Evolutionary conservation across 2,113 vertebrate species (phyloP), one percentile per base, ranked within the genome.

Genomic region (Oncorhynchus gorbuscha): DNA sequence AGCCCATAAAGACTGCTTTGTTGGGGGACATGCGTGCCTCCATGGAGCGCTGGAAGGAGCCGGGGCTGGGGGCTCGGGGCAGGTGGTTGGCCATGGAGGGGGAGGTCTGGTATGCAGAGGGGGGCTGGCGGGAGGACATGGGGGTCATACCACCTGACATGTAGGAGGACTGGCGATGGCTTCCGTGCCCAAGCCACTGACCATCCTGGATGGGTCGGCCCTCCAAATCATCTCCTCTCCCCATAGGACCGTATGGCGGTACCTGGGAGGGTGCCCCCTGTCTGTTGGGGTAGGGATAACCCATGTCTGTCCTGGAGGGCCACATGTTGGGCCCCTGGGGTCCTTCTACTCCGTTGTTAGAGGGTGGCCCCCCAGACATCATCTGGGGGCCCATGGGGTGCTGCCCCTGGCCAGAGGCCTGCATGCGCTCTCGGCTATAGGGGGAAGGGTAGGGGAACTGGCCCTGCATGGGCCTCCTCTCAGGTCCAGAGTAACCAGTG

Each of bases 11-110:
- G 32, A 94, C 93, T 35, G 94, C 94, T 92, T 99, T 99, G 92
- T 93, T 96, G 74, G 97, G 97, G 16, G 98, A 99, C 95, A 98
- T 95, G 77, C 96, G 95, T 65, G 95, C 95, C 89, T 97, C 96
- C 90, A 98, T 89, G 82, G 97, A 95, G 84, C 97, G 96, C 79
- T 95, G 96, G 92, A 98, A 99, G 77, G 98, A 94, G 0, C 96
- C 96, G 13, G 97, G 97, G 87, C 98, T 99, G 67, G 96, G 95
- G 2, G 96, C 96, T 82, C 96, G 92, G 85, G 91, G 84, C 67
- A 91, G 78, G 80, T 92, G 91, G 81, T 91, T 92, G 59, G 67
- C 84, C 89, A 91, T 89, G 79, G 90, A 88, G 0, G 84, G 62
- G 45, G 97, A 96, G 86, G 95, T 96, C 86, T 98, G 97, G 82